Percentiles rank a stretch among this genome's conserved stretches.
These are phyloP conservation scores for Mionectes macconnelli DNA, from an alignment of 2,113 vertebrate genomes.

Conservation along the genomic window DNA sequence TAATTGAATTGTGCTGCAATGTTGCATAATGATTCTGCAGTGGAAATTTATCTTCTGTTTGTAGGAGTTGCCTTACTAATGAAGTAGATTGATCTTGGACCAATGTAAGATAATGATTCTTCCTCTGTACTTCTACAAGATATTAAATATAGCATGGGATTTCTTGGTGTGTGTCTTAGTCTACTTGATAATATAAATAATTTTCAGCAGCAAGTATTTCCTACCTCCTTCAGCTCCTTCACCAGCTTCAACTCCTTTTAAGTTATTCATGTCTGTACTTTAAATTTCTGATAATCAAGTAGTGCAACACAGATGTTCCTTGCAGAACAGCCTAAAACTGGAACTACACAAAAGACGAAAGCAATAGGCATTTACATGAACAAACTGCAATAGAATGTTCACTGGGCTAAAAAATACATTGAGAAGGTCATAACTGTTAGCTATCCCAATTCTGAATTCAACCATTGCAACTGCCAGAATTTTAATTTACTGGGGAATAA, in stretches of 20 bases:
- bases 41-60: conserved; percentile 36
- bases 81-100: not conserved
- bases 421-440: not conserved
- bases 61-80: conserved; percentile 9
- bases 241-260: not conserved
- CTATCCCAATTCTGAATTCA: not conserved
- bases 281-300: conserved; percentile 42
- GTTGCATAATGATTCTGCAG: not conserved
- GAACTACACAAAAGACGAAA: conserved; percentile 4
- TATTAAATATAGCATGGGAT: not conserved
- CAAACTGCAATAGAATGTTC: not conserved
- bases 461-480: not conserved
- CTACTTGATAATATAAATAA: conserved; percentile 43
- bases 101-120: not conserved
- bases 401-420: not conserved
- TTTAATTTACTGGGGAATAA: not conserved
- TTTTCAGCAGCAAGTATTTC: conserved; percentile 25
- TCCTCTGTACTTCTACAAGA: conserved; percentile 11
- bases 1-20: conserved; percentile 27
- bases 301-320: conserved; percentile 32
- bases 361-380: not conserved
- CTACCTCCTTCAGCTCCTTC: conserved; percentile 47
- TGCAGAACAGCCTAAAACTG: conserved; percentile 23
- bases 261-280: conserved; percentile 25
- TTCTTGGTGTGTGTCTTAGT: not conserved